These are phyloP conservation scores for Papio anubis DNA, from an alignment of 2,113 vertebrate species.

Conservation along the genomic window DNA sequence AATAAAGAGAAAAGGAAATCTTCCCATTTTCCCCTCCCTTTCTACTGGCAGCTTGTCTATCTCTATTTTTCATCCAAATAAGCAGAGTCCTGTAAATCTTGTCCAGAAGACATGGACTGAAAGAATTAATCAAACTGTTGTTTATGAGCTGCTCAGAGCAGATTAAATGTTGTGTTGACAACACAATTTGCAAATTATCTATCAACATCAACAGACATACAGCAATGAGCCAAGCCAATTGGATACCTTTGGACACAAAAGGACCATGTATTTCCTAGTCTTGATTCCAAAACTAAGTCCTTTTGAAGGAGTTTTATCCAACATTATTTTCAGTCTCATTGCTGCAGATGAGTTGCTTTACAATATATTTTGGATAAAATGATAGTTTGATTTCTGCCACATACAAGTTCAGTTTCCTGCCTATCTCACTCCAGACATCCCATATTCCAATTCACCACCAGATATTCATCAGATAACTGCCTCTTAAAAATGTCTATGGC, in stretches of 20 bases:
- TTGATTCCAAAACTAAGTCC: constrained; percentile 48
- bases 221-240: constrained; percentile 43
- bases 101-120: constrained; percentile 81
- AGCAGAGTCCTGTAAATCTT: constrained; percentile 84
- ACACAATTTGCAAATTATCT: constrained; percentile 85
- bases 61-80: constrained; percentile 85
- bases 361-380: constrained; percentile 45
- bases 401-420: not conserved
- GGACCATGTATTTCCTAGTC: constrained; percentile 44
- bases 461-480: not conserved
- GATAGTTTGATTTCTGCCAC: constrained; percentile 8
- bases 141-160: constrained; percentile 84
- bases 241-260: constrained; percentile 52
- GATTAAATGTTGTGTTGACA: constrained; percentile 85
- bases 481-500: not conserved
- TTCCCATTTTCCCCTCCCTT: constrained; percentile 30
- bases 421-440: not conserved
- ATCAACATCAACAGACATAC: constrained; percentile 75
- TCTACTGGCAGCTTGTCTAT: constrained; percentile 80
- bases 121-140: constrained; percentile 87
- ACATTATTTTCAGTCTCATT: constrained; percentile 22
- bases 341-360: constrained; percentile 24
- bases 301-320: constrained; percentile 43
- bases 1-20: constrained; percentile 68
- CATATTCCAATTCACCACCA: not conserved